Evolutionary conservation across 2,113 vertebrate species (phyloP), one percentile per base, ranked within the genome.

Genomic region (Heterochromis multidens): DNA sequence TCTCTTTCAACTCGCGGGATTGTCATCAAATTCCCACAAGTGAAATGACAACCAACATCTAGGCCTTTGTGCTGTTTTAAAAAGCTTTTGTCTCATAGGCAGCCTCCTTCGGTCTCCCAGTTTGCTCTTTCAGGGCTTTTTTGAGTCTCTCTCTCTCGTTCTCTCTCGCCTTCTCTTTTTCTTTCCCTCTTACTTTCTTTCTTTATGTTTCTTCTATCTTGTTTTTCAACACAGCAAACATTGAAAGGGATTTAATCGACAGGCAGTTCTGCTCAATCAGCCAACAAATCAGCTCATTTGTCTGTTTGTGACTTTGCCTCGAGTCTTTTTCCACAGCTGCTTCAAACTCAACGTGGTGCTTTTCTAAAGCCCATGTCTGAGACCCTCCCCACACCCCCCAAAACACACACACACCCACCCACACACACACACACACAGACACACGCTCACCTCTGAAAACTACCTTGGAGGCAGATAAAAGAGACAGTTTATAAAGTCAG

Each of bases 221-320:
- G 54, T 57, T 79, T 84, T 83, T 82, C 65, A 52, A 76, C 63
- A 61, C 40, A 49, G 37, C 67, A 83, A 88, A 82, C 79, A 92
- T 4, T 88, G 84, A 91, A 92, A 85, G 82, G 84, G 87, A 83
- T 94, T 90, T 92, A 86, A 92, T 90, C 77, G 84, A 88, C 92
- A 87, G 88, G 79, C 61, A 58, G 79, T 61, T 92, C 87, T 93
- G 92, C 88, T 92, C 91, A 91, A 92, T 93, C 90, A 91, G 81
- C 81, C 87, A 86, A 90, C 86, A 90, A 90, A 94, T 94, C 85
- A 91, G 72, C 86, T 88, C 72, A 90, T 92, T 92, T 93, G 90
- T 91, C 88, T 90, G 76, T 94, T 90, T 87, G 90, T 85, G 88
- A 90, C 86, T 91, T 92, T 93, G 90, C 88, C 87, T 76, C 11